Evolutionary conservation across 2,888 invertebrate genomes (phyloP).

Genomic region (Carpatolechia fugitivella): DNA sequence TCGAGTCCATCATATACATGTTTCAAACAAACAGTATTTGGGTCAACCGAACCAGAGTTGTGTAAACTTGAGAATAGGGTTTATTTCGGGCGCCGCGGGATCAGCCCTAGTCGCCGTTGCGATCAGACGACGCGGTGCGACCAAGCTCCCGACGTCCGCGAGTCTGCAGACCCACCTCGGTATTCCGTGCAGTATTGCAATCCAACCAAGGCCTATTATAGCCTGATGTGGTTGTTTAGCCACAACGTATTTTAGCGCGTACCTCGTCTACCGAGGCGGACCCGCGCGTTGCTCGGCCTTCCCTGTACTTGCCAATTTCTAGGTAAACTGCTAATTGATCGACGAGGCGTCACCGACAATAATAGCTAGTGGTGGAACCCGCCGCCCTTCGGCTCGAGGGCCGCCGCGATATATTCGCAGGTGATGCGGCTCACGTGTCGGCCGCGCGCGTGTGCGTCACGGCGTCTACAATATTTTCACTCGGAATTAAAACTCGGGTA

Average conservation of each 20-base stretch:
- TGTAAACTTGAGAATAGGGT: conserved; percentile 74
- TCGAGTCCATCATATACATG: conserved; percentile 39
- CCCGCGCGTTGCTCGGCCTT: conserved; percentile 39
- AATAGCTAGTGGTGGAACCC: conserved; percentile 34
- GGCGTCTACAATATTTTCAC: conserved; percentile 66
- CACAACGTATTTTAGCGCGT: conserved; percentile 42
- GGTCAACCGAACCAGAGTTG: conserved; percentile 61
- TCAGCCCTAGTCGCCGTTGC: conserved; percentile 23
- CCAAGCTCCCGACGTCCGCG: too few relatives aligned
- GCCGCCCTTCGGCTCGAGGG: not conserved
- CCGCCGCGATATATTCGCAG: conserved; percentile 38
- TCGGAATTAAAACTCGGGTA: conserved; percentile 55
- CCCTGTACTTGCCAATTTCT: conserved; percentile 51
- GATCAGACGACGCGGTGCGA: not conserved
- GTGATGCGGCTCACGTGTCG: conserved; percentile 56
- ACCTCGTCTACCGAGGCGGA: conserved; percentile 46
- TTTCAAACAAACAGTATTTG: conserved; percentile 55
- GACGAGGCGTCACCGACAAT: conserved; percentile 51
- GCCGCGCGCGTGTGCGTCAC: conserved; percentile 45
- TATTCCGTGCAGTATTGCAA: too few relatives aligned
- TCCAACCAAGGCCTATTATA: too few relatives aligned
- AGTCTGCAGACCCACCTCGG: too few relatives aligned
- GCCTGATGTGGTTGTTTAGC: conserved; percentile 16
- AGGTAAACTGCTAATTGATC: conserved; percentile 58
- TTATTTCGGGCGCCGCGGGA: conserved; percentile 50